These are phyloP conservation scores for Odontomyia ornata DNA, from an alignment of 2,888 invertebrate species.

Conservation along the genomic window DNA sequence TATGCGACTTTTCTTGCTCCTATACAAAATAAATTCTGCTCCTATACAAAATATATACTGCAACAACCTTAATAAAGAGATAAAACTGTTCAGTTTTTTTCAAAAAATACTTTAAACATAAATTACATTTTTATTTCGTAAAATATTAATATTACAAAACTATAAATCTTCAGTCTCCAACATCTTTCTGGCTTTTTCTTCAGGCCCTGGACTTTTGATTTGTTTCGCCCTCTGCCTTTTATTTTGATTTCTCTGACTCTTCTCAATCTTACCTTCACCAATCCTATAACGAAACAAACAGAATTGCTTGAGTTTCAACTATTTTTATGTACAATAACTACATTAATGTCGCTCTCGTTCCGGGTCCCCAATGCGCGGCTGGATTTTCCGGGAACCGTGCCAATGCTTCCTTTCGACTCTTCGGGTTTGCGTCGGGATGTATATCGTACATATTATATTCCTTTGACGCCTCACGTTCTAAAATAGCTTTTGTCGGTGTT, in stretches of 20 bases:
- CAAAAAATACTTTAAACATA: no score
- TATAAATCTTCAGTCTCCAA: background rate
- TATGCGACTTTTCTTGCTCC: no score
- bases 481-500: constrained; percentile 64
- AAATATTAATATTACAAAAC: no score
- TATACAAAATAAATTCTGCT: no score
- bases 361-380: constrained; percentile 90
- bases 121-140: no score
- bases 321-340: constrained; percentile 62
- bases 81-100: no score
- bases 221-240: constrained; percentile 66
- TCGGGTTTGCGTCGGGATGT: constrained; percentile 78
- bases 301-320: background rate
- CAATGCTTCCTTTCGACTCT: constrained; percentile 75
- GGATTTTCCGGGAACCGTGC: constrained; percentile 90
- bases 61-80: no score
- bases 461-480: constrained; percentile 66
- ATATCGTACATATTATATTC: constrained; percentile 64
- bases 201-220: background rate
- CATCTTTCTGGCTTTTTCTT: background rate
- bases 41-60: no score
- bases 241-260: constrained; percentile 74
- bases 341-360: constrained; percentile 81
- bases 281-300: constrained; percentile 66
- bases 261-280: constrained; percentile 69